Base-by-base conservation (phyloP, 2,888 invertebrate species). In the Anthoptus insignis region DNA sequence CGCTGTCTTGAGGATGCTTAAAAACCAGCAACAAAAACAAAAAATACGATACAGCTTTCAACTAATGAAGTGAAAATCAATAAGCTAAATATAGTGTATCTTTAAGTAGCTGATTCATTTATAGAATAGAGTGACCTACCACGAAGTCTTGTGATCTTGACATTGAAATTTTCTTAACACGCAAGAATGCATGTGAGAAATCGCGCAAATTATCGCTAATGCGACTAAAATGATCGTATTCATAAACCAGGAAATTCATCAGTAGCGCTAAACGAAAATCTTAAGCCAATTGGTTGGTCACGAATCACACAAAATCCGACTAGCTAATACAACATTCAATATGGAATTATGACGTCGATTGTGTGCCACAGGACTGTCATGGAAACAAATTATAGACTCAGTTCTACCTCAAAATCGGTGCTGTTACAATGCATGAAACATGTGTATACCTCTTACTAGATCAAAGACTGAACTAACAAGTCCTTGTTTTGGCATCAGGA, bases 131-230 rank as follows among this genome's bases (percentile, higher is more conserved):
- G 52, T 32, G 29, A 45, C 19, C 42, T 39, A 59, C 22, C 53
- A 47, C 45, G 21, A 34, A 59, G 54, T 45, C 21, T 13, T 22
- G 32, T 22, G 8, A 32, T 37, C 63, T 63, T 66, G 67, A 67
- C 81, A 83, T 81, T 82, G 81, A 78, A 77, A 22, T 45, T 16
- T 45, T 45, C 13, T 22, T 45, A 19, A 22, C 5, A 45, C 11
- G 11, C 45, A 45, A 74, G 73, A 27, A 49, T 27, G 73, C 79
- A 79, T 76, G 74, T 71, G 76, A 76, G 74, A 78, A 71, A 76
- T 74, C 69, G 73, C 77, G 76, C 76, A 76, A 81, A 81, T 78
- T 79, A 76, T 72, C 76, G 81, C 79, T 84, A 86, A 84, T 78
- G 80, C 73, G 72, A 75, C 69, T 70, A 57, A 64, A 75, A 76